Evolutionary conservation across 1,140 invertebrate genomes (phyloP), one percentile per base, ranked within the genome.

Genomic region (Ooceraea biroi): DNA sequence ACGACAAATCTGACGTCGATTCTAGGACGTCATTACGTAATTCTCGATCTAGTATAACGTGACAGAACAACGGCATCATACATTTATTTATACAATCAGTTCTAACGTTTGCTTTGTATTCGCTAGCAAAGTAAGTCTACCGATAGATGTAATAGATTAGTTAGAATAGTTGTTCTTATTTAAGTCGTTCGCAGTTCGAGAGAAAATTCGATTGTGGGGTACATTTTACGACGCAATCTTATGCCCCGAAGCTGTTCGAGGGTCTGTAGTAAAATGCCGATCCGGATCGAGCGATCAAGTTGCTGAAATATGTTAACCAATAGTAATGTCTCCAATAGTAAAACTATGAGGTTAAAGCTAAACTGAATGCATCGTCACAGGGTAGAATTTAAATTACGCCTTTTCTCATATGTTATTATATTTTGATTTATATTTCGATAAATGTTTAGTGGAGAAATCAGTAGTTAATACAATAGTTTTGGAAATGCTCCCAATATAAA

Each of bases 1-100:
- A 44, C 76, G 65, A 80, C 69, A 57, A 80, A 50, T 88, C 89
- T 90, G 86, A 90, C 83, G 82, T 83, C 60, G 71, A 58, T 84
- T 76, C 48, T 61, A 66, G 55, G 84, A 41, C 85, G 83, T 83
- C 73, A 85, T 88, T 77, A 82, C 72, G 30, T 72, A 68, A 69
- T 76, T 74, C 72, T 36, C 60, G 48, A 87, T 60, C 68, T 50
- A 30, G 48, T 10, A 12, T 57, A 65, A 58, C 73, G 57, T 57
- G 36, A 78, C 17, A 44, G 76, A 12, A 66, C 48, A 55, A 68
- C 25, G 72, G 57, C 17, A 57, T 12, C 25, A 36, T 65, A 50
- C 58, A 50, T 65, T 77, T 77, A 65, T 65, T 77, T 77, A 48
- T 27, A 36, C 58, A 14, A 8, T 3, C 22, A 55, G 22, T 80